These are phyloP conservation scores for Daktulosphaira vitifoliae DNA, from an alignment of 1,140 invertebrate species.

Conservation along the genomic window DNA sequence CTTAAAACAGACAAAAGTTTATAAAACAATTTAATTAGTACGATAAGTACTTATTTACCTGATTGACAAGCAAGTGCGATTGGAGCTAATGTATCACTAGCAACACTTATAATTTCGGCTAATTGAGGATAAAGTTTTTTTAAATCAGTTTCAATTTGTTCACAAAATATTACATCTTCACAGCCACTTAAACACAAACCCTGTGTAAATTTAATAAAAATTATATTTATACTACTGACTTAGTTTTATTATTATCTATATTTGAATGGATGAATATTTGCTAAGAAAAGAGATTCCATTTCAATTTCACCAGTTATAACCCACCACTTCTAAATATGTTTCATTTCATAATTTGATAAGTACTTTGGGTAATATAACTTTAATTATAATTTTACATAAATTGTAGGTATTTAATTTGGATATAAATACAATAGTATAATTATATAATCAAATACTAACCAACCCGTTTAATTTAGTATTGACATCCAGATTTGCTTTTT, in stretches of 20 bases:
- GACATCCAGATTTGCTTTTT: constrained; percentile 16
- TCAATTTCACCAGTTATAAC: too few species aligned
- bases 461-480: constrained; percentile 16
- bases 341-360: too few species aligned
- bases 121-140: constrained; percentile 53
- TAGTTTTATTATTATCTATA: too few species aligned
- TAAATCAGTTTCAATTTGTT: constrained; percentile 55
- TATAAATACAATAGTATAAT: too few species aligned
- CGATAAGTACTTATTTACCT: constrained; percentile 44
- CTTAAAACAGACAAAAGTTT: constrained; percentile 43
- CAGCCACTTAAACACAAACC: constrained; percentile 82
- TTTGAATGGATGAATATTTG: too few species aligned
- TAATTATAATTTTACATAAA: too few species aligned
- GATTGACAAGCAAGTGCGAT: constrained; percentile 63
- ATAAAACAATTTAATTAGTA: not conserved
- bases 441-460: constrained; percentile 4
- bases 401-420: too few species aligned
- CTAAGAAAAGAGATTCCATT: too few species aligned
- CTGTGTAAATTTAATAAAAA: too few species aligned
- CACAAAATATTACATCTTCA: constrained; percentile 70
- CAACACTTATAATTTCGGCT: constrained; percentile 56
- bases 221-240: too few species aligned
- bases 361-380: too few species aligned
- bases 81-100: constrained; percentile 77
- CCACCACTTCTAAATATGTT: too few species aligned